A percentile compares a stretch with the other conserved stretches of the same genome.
Conservation (phyloP, 2,888 invertebrate species). For the Hypselothyrea guttata region DNA sequence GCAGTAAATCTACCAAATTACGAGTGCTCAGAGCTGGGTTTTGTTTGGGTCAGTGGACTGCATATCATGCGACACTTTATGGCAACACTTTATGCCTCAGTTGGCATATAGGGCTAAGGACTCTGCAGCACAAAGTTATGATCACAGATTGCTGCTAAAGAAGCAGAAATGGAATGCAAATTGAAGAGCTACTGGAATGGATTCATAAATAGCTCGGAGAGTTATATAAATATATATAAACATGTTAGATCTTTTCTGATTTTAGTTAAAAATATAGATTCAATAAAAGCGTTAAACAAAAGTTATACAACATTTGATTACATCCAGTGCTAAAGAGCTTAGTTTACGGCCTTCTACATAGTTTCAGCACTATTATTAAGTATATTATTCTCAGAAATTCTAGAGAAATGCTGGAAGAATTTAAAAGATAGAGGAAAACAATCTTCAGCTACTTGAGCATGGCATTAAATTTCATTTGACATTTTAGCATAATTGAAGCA, state of each 20-base stretch:
- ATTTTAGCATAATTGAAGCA: slow-evolving; percentile 76
- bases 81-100: not conserved
- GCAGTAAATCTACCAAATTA: slow-evolving; percentile 55
- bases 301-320: no score
- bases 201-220: no score
- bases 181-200: no score
- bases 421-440: slow-evolving; percentile 31
- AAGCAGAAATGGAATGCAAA: no score
- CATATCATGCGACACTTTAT: slow-evolving; percentile 12
- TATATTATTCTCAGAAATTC: no score
- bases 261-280: no score
- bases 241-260: no score
- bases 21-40: slow-evolving; percentile 14
- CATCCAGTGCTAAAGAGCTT: no score
- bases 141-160: not conserved
- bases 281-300: no score
- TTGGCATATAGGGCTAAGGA: not conserved
- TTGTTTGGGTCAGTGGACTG: slow-evolving; percentile 7
- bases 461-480: slow-evolving; percentile 80
- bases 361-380: no score
- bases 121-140: not conserved
- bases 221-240: no score
- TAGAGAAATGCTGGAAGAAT: not conserved
- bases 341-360: no score
- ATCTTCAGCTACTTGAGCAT: slow-evolving; percentile 69